These are phyloP conservation scores for Drosophila nasuta DNA, from an alignment of 1,140 invertebrate genomes.

Conservation along the genomic window DNA sequence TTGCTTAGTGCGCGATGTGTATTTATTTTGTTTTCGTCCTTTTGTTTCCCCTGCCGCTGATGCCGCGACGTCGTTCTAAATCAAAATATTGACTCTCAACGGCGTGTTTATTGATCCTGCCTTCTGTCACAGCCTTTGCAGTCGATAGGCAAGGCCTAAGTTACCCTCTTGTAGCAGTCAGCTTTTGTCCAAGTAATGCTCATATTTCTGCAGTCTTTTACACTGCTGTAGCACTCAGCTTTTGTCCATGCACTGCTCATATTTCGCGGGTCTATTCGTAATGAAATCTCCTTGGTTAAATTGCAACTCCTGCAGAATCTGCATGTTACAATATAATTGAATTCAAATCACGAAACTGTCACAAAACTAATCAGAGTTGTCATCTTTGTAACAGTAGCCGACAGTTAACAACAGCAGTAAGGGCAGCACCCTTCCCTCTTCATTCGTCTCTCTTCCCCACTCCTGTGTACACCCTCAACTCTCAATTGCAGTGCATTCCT, in stretches of 20 bases:
- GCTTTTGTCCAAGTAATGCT: conserved; percentile 19
- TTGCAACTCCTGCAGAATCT: conserved; percentile 35
- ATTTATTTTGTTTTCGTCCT: conserved; percentile 32
- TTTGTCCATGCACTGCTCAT: no score
- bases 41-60: conserved; percentile 53
- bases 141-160: neutral
- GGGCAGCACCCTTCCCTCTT: neutral
- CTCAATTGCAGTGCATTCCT: neutral
- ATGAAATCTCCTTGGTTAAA: conserved; percentile 12
- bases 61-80: conserved; percentile 45
- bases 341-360: conserved; percentile 80
- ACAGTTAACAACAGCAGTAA: neutral
- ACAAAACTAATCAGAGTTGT: conserved; percentile 81
- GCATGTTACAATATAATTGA: conserved; percentile 79
- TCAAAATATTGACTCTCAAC: conserved; percentile 80
- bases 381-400: conserved; percentile 60
- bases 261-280: neutral
- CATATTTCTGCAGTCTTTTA: neutral
- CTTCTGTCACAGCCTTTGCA: neutral
- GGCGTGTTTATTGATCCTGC: conserved; percentile 65
- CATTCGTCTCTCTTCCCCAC: neutral
- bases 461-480: neutral
- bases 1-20: conserved; percentile 66
- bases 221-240: no score
- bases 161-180: conserved; percentile 7